Base-by-base conservation (phyloP, 2,113 vertebrate genomes). In the Uria aalge region DNA sequence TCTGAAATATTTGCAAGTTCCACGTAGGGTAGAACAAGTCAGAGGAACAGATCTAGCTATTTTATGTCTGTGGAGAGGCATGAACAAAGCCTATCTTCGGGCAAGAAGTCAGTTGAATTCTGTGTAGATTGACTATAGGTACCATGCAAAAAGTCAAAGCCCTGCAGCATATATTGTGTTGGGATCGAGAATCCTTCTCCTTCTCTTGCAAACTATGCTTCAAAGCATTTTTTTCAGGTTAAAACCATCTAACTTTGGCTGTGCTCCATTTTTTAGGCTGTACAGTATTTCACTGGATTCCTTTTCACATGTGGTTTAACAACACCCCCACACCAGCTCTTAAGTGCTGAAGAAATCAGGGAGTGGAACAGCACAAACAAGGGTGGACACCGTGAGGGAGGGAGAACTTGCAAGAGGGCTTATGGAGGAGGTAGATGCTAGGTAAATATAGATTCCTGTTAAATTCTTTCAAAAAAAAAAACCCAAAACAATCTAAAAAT, bases 281-380 rank as follows among this genome's bases (percentile, higher is more conserved):
- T 48, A 78, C 38, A 47, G 52, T 60, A 43, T 82, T 96, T 89
- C 69, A 91, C 11, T 68, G 57, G 57, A 78, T 90, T 91, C 30
- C 36, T 89, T 88, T 79, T 93, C 20, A 79, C 36, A 69, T 85
- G 86, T 92, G 85, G 74, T 95, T 91, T 88, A 77, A 69, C 77
- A 88, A 50, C 76, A 69, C 52, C 71, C 87, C 56, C 62, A 79
- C 60, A 89, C 9, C 34, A 88, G 36, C 29, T 94, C 36, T 74
- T 52, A 91, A 82, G 47, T 72, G 73, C 40, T 0, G 14, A 85
- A 88, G 73, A 94, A 82, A 85, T 57, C 40, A 68, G 40, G 43
- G 72, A 93, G 52, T 82, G 60, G 73, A 90, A 75, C 68, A 91
- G 60, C 53, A 78, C 32, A 60, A 92, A 88, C 56, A 95, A 68